Base-by-base conservation (phyloP, 2,888 invertebrate species). In the Mimachlamys varia region DNA sequence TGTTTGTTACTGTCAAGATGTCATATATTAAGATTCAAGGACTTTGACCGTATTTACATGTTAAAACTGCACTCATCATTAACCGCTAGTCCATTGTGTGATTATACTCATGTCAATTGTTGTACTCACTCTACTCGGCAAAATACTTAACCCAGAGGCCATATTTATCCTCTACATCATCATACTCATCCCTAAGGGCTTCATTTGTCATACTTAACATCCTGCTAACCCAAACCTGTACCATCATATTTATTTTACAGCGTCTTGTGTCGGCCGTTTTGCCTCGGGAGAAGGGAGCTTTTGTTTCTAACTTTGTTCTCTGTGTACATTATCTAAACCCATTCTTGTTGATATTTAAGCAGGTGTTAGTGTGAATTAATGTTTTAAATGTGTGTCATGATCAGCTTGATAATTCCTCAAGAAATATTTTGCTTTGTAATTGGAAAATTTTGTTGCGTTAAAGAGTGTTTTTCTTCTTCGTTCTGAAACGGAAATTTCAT, bases 241-340 rank as follows among this genome's bases (percentile, higher is more conserved):
- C 76, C 76, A 33, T 76, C 33, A 76, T 76, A 76, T 76, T 76
- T 76, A 33, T 76, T 76, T 76, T 76, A 76, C 76, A 76, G 76
- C 33, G 76, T 76, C 33, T 27, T 76, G 27, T 76, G 76, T 76
- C 76, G 27, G 33, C 22, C 27, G 58, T 17, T 53, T 53, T 53
- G 76, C 76, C 33, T 76, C 44, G 76, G 76, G 76, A 76, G 76
- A 33, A 76, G 76, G 76, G 33, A 76, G 76, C 76, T 76, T 76
- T 19, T 53, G 53, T 53, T 7, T 7, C 22, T 76, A 76, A 76
- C 27, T 19, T n/a, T 76, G 76, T 76, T 76, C 76, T 76, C 76
- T 76, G 76, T 76, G 76, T 76, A 76, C 33, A 76, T n/a, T n/a
- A n/a, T 33, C 76, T 76, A 76, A 27, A 76, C 76, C 76, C 76